Evolutionary conservation across 2,888 invertebrate genomes (phyloP).

Genomic region (Rhagonycha fulva): DNA sequence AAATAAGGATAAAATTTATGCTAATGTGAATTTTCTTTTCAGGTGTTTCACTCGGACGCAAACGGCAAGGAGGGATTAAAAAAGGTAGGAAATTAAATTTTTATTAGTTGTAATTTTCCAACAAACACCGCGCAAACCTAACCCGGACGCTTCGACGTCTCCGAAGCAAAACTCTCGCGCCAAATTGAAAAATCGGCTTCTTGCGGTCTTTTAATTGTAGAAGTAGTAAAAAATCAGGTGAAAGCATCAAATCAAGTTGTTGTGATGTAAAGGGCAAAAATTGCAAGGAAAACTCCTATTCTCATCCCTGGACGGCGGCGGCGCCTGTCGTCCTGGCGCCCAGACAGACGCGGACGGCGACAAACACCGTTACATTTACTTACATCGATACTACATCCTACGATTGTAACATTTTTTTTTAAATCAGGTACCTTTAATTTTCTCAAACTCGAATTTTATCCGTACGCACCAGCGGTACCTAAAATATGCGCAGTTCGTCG

Average conservation of each 20-base stretch:
- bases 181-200: background rate
- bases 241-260: conserved; percentile 22
- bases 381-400: conserved; percentile 9
- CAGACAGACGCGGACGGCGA: conserved; percentile 38
- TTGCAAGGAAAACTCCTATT: conserved; percentile 18
- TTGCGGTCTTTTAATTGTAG: background rate
- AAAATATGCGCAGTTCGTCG: background rate
- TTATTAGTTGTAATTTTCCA: no score
- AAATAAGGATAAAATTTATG: no score
- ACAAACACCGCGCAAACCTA: no score
- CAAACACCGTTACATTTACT: conserved; percentile 29
- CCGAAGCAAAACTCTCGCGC: background rate
- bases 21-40: no score
- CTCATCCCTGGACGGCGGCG: conserved; percentile 34
- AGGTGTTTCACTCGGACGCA: no score
- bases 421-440: conserved; percentile 3
- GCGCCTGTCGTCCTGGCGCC: conserved; percentile 42
- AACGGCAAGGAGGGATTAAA: no score
- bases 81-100: no score
- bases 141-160: no score
- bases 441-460: background rate
- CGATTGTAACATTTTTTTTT: conserved; percentile 35
- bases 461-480: background rate
- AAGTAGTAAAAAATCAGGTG: conserved; percentile 19
- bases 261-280: conserved; percentile 20